These are phyloP conservation scores for Caranx ignobilis DNA, from an alignment of 2,113 vertebrate genomes.

Conservation along the genomic window DNA sequence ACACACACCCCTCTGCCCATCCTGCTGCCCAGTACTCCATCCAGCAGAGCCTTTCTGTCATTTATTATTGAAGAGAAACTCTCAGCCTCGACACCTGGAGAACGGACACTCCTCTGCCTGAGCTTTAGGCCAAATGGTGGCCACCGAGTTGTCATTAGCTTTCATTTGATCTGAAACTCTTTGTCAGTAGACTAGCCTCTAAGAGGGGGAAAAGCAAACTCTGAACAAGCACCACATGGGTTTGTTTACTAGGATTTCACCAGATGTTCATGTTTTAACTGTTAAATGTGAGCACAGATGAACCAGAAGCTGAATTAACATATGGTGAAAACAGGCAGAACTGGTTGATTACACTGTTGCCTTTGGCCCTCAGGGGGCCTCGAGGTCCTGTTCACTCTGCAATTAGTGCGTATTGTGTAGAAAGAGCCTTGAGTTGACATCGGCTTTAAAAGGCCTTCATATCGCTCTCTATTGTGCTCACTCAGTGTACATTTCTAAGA, in stretches of 20 bases:
- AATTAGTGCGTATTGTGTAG: neutral
- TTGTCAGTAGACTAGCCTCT: constrained; percentile 14
- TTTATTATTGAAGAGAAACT: constrained; percentile 61
- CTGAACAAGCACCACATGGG: neutral
- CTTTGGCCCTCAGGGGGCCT: neutral
- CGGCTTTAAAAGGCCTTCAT: neutral
- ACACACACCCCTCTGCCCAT: constrained; percentile 23
- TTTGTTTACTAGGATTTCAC: constrained; percentile 1
- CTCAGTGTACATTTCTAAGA: neutral
- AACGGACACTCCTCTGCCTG: constrained; percentile 27
- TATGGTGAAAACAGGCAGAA: constrained; percentile 2
- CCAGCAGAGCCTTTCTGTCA: constrained; percentile 42
- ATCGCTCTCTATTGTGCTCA: neutral
- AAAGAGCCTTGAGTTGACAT: neutral
- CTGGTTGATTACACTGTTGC: neutral
- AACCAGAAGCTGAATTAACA: constrained; percentile 1
- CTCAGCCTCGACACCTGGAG: constrained; percentile 27
- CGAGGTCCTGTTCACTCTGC: neutral
- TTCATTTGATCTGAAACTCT: constrained; percentile 49
- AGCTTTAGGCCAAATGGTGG: constrained; percentile 37
- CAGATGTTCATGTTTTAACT: neutral
- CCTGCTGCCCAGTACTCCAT: constrained; percentile 8
- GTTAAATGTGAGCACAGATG: neutral
- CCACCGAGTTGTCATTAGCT: constrained; percentile 29
- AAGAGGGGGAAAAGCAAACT: neutral